phyloP scores from a whole-genome alignment of 2,888 invertebrate species.

The Noctuana brunneofusca region DNA sequence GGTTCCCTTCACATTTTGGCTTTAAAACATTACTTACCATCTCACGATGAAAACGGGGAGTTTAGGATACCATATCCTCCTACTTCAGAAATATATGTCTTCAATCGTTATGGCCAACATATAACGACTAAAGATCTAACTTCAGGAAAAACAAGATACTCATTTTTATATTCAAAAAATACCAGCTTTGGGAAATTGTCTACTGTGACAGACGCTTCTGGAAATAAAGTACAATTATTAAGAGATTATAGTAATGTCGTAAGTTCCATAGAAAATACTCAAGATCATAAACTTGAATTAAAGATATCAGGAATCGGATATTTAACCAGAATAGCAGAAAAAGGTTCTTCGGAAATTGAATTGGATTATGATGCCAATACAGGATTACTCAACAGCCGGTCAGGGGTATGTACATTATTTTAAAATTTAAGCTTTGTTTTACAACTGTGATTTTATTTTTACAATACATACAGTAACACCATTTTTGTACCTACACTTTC shows the following conservation, averaged over 20 bases:
- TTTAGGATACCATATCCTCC: constrained; percentile 97
- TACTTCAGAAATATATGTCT: constrained; percentile 96
- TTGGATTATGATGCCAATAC: constrained; percentile 95
- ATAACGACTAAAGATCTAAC: constrained; percentile 96
- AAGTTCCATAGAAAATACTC: constrained; percentile 96
- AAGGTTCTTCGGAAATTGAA: constrained; percentile 94
- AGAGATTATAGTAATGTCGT: constrained; percentile 96
- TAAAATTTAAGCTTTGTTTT: background rate
- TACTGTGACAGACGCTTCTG: constrained; percentile 96
- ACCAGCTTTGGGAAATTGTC: constrained; percentile 97
- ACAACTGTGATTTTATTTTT: background rate
- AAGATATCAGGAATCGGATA: constrained; percentile 96
- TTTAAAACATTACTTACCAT: constrained; percentile 92
- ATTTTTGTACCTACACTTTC: background rate
- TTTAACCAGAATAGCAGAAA: constrained; percentile 93
- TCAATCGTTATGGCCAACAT: constrained; percentile 98
- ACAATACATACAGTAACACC: background rate
- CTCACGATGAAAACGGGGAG: constrained; percentile 93
- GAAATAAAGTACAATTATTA: constrained; percentile 94
- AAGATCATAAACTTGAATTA: constrained; percentile 95
- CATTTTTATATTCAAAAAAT: constrained; percentile 98
- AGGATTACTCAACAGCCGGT: constrained; percentile 92
- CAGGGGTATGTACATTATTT: constrained; percentile 84
- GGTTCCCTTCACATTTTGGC: constrained; percentile 92
- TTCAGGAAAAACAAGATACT: constrained; percentile 96